phyloP scores from a whole-genome alignment of 2,888 invertebrate genomes.

The Caenorhabditis becei region DNA sequence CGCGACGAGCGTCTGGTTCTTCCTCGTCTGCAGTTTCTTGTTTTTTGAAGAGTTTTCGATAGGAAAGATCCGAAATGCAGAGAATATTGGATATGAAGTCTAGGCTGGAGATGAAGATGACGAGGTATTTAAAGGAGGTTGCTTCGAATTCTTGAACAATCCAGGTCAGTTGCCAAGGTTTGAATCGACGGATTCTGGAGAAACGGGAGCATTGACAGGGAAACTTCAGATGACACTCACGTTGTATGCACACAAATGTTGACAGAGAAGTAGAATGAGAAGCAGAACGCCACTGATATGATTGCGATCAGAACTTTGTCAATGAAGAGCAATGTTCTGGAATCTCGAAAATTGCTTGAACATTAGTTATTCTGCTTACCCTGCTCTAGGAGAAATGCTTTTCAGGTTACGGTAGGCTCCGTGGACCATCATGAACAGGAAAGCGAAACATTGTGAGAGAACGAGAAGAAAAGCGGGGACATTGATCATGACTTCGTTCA shows the following conservation, averaged over 20 bases:
- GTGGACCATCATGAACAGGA: conserved; percentile 22
- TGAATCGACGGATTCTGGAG: conserved; percentile 47
- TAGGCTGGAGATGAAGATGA: conserved; percentile 7
- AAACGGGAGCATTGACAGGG: not conserved
- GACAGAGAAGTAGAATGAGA: conserved; percentile 35
- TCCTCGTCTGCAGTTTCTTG: conserved; percentile 9
- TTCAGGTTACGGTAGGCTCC: conserved; percentile 15
- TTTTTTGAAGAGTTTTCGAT: conserved; percentile 23
- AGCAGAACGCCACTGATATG: not conserved
- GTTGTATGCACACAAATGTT: conserved; percentile 49
- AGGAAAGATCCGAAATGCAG: conserved; percentile 9
- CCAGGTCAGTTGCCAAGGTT: conserved; percentile 22
- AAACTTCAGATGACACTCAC: conserved; percentile 7
- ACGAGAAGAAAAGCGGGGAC: conserved; percentile 36
- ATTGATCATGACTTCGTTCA: conserved; percentile 46
- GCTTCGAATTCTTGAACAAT: conserved; percentile 29
- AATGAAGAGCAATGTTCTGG: conserved; percentile 21
- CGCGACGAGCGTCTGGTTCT: not conserved
- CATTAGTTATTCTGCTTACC: not conserved
- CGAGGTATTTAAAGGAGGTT: conserved; percentile 11
- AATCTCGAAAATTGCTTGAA: not conserved
- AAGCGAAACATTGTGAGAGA: conserved; percentile 12
- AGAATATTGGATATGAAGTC: conserved; percentile 6
- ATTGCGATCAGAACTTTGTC: conserved; percentile 21
- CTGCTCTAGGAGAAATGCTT: conserved; percentile 12